Base-by-base conservation (phyloP, 2,113 vertebrate genomes). In the Pomatorhinus ruficollis region DNA sequence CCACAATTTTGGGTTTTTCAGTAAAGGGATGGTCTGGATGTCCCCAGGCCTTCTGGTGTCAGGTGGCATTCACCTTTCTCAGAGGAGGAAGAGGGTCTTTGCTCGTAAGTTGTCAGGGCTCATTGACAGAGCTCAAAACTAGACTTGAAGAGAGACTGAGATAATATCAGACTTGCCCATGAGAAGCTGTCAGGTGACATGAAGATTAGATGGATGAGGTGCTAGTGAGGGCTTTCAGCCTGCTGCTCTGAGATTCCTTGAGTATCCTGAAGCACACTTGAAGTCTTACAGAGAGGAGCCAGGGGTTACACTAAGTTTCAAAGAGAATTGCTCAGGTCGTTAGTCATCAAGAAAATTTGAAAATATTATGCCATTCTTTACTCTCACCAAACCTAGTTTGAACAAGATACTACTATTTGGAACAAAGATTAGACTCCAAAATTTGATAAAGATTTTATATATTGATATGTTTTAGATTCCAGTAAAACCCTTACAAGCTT, bases 1-100 rank as follows among this genome's bases (percentile, higher is more conserved):
- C 15, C 53, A 28, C 15, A 49, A 0, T 68, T 54, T 11, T 3
- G 5, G 2, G 1, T 10, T 69, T 91, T 64, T 60, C 3, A 2
- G 5, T 77, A 53, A 49, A 39, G 23, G 23, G 20, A 12, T 40
- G 4, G 12, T 37, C 27, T 56, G 5, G 6, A 18, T 6, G 13
- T 42, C 53, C 56, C 7, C 24, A 77, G 44, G 12, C 15, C 15
- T 71, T n/a, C n/a, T 37, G 18, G 10, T 17, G 5, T 59, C 9
- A 8, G 15, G 14, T 57, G 31, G 17, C 39, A 49, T 53, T 83
- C 27, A 40, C 35, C 18, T 71, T 71, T 63, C 27, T 71, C 6
- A 61, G 49, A 76, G 40, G 5, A 19, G 15, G 23, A 69, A 14
- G 42, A 44, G 9, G 4, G 3, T 52, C 61, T 76, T 79, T 44